These are phyloP conservation scores for Sturnira hondurensis DNA, from an alignment of 2,113 vertebrate genomes.

Conservation along the genomic window DNA sequence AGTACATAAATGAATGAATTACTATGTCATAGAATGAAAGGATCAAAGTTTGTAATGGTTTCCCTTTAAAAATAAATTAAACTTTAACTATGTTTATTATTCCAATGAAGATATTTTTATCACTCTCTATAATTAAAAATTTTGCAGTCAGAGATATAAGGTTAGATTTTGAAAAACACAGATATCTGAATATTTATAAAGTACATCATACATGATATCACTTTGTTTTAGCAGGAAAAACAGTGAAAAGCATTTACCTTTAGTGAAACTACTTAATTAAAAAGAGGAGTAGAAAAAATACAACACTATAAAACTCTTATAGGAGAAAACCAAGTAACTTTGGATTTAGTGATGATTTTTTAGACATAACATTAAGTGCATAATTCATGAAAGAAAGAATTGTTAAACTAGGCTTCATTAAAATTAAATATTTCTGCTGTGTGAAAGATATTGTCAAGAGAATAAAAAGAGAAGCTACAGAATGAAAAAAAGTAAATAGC, in stretches of 20 bases:
- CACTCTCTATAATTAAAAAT: background rate
- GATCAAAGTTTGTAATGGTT: background rate
- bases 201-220: background rate
- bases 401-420: background rate
- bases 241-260: background rate
- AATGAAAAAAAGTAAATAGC: background rate
- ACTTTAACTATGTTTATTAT: background rate
- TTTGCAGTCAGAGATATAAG: background rate
- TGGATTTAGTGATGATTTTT: background rate
- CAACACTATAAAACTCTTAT: background rate
- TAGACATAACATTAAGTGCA: background rate
- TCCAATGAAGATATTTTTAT: background rate
- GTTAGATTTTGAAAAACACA: background rate
- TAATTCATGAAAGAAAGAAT: background rate
- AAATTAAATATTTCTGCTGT: background rate
- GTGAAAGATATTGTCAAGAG: background rate
- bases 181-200: background rate
- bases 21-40: background rate
- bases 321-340: background rate
- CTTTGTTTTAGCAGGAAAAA: background rate
- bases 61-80: background rate
- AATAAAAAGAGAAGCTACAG: background rate
- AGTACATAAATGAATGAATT: background rate
- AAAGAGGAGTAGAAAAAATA: background rate
- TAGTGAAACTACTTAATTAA: background rate